A percentile compares a stretch with the other conserved stretches of the same genome.
Evolutionary conservation across 2,113 vertebrate species (phyloP).

Genomic region (Stegastes partitus): DNA sequence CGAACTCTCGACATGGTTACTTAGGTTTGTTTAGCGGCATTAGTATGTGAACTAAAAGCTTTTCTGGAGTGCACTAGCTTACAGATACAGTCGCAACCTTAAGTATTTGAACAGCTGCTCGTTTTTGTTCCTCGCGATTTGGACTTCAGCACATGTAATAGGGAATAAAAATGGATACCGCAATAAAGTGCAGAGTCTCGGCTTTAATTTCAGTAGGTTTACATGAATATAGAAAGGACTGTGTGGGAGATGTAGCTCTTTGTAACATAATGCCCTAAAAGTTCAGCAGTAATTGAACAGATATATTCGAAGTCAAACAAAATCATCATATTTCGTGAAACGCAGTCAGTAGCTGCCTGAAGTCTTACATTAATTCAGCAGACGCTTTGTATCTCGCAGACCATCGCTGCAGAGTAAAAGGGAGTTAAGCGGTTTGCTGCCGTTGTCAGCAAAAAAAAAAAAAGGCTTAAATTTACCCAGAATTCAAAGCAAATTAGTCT

Average conservation of each 20-base stretch:
- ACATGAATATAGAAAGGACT: background rate
- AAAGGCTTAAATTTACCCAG: too few species aligned
- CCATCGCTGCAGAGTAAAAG: background rate
- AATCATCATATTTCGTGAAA: background rate
- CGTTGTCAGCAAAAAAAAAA: too few species aligned
- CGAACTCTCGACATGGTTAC: conserved; percentile 12
- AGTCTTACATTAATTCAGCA: too few species aligned
- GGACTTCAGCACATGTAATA: too few species aligned
- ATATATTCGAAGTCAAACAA: conserved; percentile 8
- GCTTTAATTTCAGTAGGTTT: background rate
- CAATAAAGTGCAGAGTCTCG: background rate
- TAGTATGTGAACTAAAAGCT: background rate
- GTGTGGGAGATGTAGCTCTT: background rate
- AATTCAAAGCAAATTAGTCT: too few species aligned
- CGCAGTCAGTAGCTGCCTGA: too few species aligned
- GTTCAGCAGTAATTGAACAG: background rate
- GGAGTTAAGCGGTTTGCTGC: background rate
- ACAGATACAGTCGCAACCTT: background rate
- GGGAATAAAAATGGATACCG: background rate
- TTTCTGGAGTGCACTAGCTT: background rate
- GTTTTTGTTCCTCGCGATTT: background rate
- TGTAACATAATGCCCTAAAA: background rate
- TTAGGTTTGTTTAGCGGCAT: conserved; percentile 28
- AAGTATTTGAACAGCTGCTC: background rate
- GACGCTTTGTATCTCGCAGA: background rate